Base-by-base conservation (phyloP, 2,797 vertebrate genomes). In the Euthynnus affinis region DNA sequence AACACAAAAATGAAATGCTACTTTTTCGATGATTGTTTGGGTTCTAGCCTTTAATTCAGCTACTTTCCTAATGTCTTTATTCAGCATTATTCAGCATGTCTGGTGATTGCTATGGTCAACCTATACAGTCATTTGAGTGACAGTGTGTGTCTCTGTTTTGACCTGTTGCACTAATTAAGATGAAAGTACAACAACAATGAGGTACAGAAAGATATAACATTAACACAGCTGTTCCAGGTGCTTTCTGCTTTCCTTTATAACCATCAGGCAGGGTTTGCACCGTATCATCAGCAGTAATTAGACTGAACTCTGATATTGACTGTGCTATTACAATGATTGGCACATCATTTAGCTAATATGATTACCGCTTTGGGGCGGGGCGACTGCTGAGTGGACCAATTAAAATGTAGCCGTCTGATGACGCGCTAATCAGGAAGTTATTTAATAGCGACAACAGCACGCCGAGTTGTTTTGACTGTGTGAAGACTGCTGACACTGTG, bases 341-440 rank as follows among this genome's bases (percentile, higher is more conserved):
- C 87, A 65, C 18, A 0, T 77, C 4, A 81, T 58, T 56, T 29
- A 72, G 42, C 63, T 72, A 87, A 57, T 80, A 0, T 32, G 37
- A 67, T 78, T 18, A 76, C 4, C 17, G 1, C 5, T 17, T 18
- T 0, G 3, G 68, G 80, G 84, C 75, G 78, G 85, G 25, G 52
- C 13, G 0, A 20, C 1, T 0, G 14, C 1, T 8, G 6, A 61
- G 4, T 14, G 0, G 51, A 74, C 93, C 88, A 93, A 93, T 94
- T n/a, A 83, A 23, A 80, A 51, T 3, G 1, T 4, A 46, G 17
- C 8, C 18, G 0, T 1, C 20, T 1, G 3, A 1, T 1, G 60
- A 60, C 72, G 62, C 20, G 0, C 20, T 17, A 53, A 62, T 68
- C 70, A 87, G 91, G 93, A 94, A 90, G 86, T 83, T 60, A 57